Conservation (phyloP, 1,140 invertebrate genomes). For the Drosophila hydei region DNA sequence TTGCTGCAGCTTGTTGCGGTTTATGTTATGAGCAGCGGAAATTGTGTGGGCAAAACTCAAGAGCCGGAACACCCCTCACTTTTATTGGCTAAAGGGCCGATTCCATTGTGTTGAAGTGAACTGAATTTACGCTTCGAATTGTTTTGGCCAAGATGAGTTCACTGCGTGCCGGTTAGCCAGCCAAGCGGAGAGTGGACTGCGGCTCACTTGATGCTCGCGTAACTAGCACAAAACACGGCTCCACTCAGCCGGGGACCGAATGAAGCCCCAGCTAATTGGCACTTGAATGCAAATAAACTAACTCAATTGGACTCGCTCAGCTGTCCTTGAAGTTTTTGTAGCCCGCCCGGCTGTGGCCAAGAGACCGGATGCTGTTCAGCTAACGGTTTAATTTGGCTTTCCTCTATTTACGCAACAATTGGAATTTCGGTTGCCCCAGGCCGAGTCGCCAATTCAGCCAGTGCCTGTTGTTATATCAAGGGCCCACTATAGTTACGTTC, state of each 20-base stretch:
- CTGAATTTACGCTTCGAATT: constrained; percentile 28
- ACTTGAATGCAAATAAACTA: constrained; percentile 61
- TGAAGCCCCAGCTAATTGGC: constrained; percentile 66
- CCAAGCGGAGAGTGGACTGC: neutral
- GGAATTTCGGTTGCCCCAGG: constrained; percentile 26
- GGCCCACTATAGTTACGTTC: constrained; percentile 5
- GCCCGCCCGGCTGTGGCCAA: constrained; percentile 11
- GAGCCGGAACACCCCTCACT: too few relatives aligned
- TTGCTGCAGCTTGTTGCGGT: constrained; percentile 28
- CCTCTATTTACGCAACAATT: constrained; percentile 46
- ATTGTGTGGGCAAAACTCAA: constrained; percentile 23
- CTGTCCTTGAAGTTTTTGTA: constrained; percentile 4
- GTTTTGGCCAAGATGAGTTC: constrained; percentile 27
- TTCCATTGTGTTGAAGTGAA: constrained; percentile 31
- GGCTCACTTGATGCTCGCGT: constrained; percentile 19
- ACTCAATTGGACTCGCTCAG: constrained; percentile 55
- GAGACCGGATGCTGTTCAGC: constrained; percentile 9
- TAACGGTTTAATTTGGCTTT: constrained; percentile 47
- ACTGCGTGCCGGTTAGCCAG: constrained; percentile 6
- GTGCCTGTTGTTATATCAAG: constrained; percentile 17
- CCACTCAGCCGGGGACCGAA: constrained; percentile 20
- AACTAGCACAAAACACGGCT: constrained; percentile 37
- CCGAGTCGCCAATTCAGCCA: neutral
- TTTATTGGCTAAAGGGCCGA: too few relatives aligned
- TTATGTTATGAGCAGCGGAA: constrained; percentile 30